phyloP scores from a whole-genome alignment of 2,113 vertebrate species.

The Clinocottus analis region DNA sequence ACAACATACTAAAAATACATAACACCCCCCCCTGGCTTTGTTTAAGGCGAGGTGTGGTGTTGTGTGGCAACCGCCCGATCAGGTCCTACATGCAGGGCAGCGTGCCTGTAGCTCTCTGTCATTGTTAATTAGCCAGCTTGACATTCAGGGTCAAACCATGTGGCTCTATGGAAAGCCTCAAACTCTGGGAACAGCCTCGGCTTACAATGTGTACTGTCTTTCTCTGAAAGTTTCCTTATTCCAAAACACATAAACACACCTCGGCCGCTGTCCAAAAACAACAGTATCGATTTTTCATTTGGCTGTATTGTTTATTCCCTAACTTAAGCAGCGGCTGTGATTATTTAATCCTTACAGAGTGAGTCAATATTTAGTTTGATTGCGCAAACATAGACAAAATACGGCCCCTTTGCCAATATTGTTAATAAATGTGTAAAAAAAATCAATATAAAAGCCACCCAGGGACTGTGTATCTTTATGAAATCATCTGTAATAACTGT shows the following conservation, averaged over 20 bases:
- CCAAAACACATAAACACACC: constrained; percentile 15
- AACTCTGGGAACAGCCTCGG: neutral
- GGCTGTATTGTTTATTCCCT: constrained; percentile 16
- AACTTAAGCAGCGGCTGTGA: constrained; percentile 6
- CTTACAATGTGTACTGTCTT: neutral
- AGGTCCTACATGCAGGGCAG: constrained; percentile 71
- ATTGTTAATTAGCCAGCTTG: constrained; percentile 15
- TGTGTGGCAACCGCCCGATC: constrained; percentile 50
- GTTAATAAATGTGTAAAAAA: constrained; percentile 29
- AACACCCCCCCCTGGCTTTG: constrained; percentile 32
- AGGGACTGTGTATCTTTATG: neutral
- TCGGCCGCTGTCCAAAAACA: constrained; percentile 31
- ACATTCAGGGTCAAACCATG: constrained; percentile 22
- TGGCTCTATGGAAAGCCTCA: neutral
- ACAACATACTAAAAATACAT: constrained; percentile 41
- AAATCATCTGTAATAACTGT: constrained; percentile 5
- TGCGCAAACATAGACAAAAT: constrained; percentile 8
- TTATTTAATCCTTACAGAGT: neutral
- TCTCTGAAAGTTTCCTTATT: constrained; percentile 9
- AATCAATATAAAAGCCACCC: neutral
- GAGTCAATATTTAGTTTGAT: constrained; percentile 28
- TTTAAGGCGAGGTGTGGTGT: constrained; percentile 57
- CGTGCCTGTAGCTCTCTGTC: constrained; percentile 68
- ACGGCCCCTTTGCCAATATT: neutral
- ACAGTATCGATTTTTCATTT: constrained; percentile 34